Evolutionary conservation across 2,797 vertebrate species (phyloP).

Genomic region (Anabacerthia variegaticeps): DNA sequence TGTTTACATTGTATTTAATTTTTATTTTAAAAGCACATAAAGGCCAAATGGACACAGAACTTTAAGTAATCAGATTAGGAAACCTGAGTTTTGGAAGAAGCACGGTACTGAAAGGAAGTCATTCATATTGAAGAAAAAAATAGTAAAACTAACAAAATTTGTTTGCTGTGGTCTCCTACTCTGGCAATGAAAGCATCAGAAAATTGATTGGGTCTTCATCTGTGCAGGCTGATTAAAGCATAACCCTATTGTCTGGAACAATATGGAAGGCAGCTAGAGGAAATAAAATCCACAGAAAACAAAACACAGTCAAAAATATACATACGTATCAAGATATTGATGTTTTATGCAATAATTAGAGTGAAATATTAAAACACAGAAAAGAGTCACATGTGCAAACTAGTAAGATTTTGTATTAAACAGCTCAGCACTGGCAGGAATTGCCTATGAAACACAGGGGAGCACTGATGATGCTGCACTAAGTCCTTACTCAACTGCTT

Average conservation of each 20-base stretch:
- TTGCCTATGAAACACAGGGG: background rate
- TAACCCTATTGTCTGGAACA: constrained; percentile 81
- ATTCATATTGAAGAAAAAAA: background rate
- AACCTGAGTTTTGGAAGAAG: background rate
- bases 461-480: background rate
- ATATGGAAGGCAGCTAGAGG: constrained; percentile 75
- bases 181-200: constrained; percentile 67
- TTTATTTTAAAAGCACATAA: background rate
- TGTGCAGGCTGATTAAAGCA: constrained; percentile 77
- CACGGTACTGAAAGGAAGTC: background rate
- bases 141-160: background rate
- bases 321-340: background rate
- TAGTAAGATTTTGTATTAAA: background rate
- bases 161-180: constrained; percentile 52
- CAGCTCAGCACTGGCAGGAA: background rate
- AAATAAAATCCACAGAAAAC: constrained; percentile 69
- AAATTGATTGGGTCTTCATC: constrained; percentile 77
- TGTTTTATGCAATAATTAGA: constrained; percentile 48
- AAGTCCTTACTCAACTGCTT: background rate
- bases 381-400: background rate
- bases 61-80: background rate
- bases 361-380: constrained; percentile 29
- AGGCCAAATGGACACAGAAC: background rate
- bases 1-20: background rate
- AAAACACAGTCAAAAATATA: constrained; percentile 60